Evolutionary conservation across 2,113 vertebrate species (phyloP).

Genomic region (Trichechus manatus): DNA sequence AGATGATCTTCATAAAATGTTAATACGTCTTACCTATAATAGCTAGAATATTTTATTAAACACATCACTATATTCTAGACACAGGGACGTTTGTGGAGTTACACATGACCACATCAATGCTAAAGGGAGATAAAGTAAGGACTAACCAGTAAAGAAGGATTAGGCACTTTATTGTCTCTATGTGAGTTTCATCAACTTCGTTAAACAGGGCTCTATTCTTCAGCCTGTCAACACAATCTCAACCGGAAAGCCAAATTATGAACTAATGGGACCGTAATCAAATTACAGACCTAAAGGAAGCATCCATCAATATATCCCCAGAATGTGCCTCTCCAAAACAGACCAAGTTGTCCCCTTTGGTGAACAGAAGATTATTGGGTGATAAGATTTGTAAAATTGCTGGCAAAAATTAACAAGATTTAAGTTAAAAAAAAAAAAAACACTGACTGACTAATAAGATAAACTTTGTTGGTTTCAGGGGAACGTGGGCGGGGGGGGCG

Average conservation of each 20-base stretch:
- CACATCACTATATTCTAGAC: background rate
- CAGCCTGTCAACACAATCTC: conserved; percentile 66
- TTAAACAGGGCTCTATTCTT: conserved; percentile 69
- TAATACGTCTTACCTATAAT: conserved; percentile 7
- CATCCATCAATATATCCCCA: conserved; percentile 46
- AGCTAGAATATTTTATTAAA: conserved; percentile 4
- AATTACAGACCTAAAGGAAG: conserved; percentile 64
- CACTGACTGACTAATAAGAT: background rate
- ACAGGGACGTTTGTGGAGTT: conserved; percentile 8
- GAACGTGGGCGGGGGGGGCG: background rate
- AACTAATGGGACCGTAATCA: conserved; percentile 70
- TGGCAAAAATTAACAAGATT: conserved; percentile 53
- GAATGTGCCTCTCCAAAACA: conserved; percentile 48
- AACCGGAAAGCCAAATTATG: conserved; percentile 76
- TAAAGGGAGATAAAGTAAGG: conserved; percentile 57
- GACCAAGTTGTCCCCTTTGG: background rate
- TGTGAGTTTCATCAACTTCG: conserved; percentile 54
- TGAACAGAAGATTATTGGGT: background rate
- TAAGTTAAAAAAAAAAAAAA: conserved; percentile 17
- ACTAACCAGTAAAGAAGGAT: conserved; percentile 52
- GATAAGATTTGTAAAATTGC: conserved; percentile 54
- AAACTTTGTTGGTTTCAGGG: background rate
- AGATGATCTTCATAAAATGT: conserved; percentile 40
- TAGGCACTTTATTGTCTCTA: conserved; percentile 49
- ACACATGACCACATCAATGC: background rate